Percentiles rank a stretch among this genome's conserved stretches.
phyloP scores from a whole-genome alignment of 2,888 invertebrate species.

The Tiliacea aurago region DNA sequence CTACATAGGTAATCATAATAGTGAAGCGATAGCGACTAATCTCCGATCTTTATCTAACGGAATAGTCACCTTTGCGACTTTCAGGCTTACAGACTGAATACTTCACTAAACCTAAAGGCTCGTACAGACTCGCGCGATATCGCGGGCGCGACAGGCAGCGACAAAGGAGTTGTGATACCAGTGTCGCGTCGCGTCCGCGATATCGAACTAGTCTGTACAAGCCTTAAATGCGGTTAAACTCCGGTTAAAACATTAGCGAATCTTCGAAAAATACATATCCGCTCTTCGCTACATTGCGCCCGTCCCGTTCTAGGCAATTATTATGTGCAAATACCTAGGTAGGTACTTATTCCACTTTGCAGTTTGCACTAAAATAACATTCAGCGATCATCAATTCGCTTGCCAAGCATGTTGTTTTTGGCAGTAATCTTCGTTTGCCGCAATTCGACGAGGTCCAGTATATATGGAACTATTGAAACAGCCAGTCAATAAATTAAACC shows the following conservation, averaged over 20 bases:
- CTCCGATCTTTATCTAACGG: background rate
- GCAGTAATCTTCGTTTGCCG: background rate
- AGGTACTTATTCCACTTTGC: background rate
- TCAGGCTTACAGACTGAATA: background rate
- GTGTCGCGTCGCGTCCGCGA: too few species aligned
- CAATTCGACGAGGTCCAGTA: background rate
- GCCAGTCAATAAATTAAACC: background rate
- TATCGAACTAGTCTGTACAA: too few species aligned
- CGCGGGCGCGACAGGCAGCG: too few species aligned
- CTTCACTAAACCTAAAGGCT: background rate
- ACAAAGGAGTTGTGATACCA: too few species aligned
- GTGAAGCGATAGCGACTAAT: background rate
- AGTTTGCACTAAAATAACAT: constrained; percentile 12
- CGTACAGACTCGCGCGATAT: too few species aligned
- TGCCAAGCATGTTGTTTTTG: constrained; percentile 16
- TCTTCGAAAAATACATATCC: background rate
- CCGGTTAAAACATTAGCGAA: background rate
- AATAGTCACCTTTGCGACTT: background rate
- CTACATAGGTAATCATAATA: background rate
- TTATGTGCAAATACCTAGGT: background rate
- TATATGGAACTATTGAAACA: background rate
- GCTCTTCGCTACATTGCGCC: background rate
- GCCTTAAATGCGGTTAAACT: too few species aligned
- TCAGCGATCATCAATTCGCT: constrained; percentile 3
- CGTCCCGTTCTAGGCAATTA: background rate